Evolutionary conservation across 2,797 vertebrate genomes (phyloP).

Genomic region (Mallotus villosus): DNA sequence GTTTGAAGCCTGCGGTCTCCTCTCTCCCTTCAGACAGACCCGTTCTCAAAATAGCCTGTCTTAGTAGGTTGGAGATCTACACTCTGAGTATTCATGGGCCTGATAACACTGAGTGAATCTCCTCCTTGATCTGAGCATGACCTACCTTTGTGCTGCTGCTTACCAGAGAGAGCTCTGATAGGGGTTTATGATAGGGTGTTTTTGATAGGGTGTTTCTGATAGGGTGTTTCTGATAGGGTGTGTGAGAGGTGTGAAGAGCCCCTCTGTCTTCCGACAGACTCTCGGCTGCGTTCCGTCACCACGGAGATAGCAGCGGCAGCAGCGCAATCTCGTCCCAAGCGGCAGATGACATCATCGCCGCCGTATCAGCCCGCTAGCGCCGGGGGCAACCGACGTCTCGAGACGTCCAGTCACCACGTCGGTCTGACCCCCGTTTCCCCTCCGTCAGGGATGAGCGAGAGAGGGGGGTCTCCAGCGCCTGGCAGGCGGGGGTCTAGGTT

Average conservation of each 20-base stretch:
- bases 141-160: conserved; percentile 42
- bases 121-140: conserved; percentile 54
- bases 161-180: conserved; percentile 45
- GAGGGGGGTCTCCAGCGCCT: conserved; percentile 8
- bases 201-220: too few relatives aligned
- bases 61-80: conserved; percentile 48
- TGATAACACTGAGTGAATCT: conserved; percentile 58
- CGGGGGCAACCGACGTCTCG: too few relatives aligned
- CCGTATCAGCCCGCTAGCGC: too few relatives aligned
- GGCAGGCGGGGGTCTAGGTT: conserved; percentile 57
- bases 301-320: too few relatives aligned
- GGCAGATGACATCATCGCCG: too few relatives aligned
- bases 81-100: conserved; percentile 22
- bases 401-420: too few relatives aligned
- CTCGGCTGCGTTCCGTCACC: neutral
- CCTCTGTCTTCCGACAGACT: conserved; percentile 25
- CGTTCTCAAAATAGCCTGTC: conserved; percentile 65
- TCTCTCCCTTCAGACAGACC: conserved; percentile 51
- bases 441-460: too few relatives aligned
- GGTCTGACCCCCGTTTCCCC: too few relatives aligned
- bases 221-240: conserved; percentile 45
- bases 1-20: conserved; percentile 37
- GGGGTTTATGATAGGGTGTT: too few relatives aligned
- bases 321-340: too few relatives aligned
- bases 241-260: conserved; percentile 24